Evolutionary conservation across 2,113 vertebrate species (phyloP), one percentile per base, ranked within the genome.

Genomic region (Stigmatopora argus): DNA sequence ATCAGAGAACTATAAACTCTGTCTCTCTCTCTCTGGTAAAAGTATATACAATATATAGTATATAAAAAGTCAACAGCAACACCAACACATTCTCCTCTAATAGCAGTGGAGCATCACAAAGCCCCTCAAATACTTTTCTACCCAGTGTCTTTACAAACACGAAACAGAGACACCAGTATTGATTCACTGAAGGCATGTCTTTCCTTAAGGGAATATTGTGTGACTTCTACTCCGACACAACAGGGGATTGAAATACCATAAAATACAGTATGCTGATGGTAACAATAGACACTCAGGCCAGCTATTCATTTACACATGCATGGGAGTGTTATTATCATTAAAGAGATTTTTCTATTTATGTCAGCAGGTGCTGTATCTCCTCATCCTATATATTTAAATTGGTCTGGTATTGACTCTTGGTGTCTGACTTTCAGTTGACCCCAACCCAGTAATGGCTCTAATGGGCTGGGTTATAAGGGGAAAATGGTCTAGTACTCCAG

Each of bases 221-320:
- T 78, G 74, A 75, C 67, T 75, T 64, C 69, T 73, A 67, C 51
- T 71, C 57, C 66, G 76, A 79, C 67, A 81, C 62, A 15, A 15
- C 64, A 70, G 31, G 53, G 82, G 75, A 79, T 82, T 80, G 74
- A 83, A 79, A 80, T 80, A 74, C 68, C 77, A 67, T 64, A 64
- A 80, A 81, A 69, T 67, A 73, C 69, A 70, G 59, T 45, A 15
- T 2, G 6, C 46, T 67, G 59, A 64, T 65, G 73, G 64, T 67
- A 46, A 47, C 66, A 55, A 52, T 69, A 62, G 74, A 66, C 59
- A 59, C 49, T 51, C 38, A 44, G 45, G 34, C 12, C 31, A 64
- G 66, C 57, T 66, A 65, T 80, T 67, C 41, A 61, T 63, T 34
- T 47, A 19, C 44, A 31, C 71, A 73, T 75, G 70, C 61, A n/a